phyloP scores from a whole-genome alignment of 2,888 invertebrate species.

The Eulithis prunata region DNA sequence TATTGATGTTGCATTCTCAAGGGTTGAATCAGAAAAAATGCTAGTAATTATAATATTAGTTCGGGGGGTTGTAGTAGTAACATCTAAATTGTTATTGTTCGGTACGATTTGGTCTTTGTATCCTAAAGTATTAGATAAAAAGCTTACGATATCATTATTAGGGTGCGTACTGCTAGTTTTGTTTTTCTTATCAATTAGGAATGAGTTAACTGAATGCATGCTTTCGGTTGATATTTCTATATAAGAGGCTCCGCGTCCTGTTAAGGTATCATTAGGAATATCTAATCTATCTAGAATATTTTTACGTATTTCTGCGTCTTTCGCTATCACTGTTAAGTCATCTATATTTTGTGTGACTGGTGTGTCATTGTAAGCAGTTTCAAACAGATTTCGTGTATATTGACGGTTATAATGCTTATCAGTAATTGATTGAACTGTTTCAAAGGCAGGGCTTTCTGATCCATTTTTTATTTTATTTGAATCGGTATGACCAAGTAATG shows the following conservation, averaged over 20 bases:
- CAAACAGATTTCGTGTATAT: background rate
- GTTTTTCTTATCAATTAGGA: background rate
- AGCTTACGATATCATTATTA: background rate
- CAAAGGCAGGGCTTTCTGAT: background rate
- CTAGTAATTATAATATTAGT: background rate
- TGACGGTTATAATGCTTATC: background rate
- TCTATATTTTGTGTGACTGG: background rate
- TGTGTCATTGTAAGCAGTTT: background rate
- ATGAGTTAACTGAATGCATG: background rate
- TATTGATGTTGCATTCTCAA: background rate
- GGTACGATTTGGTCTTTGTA: background rate
- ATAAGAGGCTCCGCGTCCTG: slow-evolving; percentile 3
- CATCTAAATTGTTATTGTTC: background rate
- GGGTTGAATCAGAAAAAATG: background rate
- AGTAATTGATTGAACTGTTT: background rate
- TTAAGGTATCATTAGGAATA: background rate
- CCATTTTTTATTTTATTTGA: background rate
- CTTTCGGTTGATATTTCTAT: slow-evolving; percentile 9
- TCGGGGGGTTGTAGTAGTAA: background rate
- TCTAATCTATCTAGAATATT: no score
- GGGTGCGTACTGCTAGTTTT: background rate
- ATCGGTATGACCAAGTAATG: background rate
- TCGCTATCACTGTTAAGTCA: background rate
- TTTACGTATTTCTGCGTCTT: background rate
- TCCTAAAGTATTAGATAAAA: slow-evolving; percentile 4